Evolutionary conservation across 2,113 vertebrate species (phyloP).

Genomic region (Pteropus alecto): DNA sequence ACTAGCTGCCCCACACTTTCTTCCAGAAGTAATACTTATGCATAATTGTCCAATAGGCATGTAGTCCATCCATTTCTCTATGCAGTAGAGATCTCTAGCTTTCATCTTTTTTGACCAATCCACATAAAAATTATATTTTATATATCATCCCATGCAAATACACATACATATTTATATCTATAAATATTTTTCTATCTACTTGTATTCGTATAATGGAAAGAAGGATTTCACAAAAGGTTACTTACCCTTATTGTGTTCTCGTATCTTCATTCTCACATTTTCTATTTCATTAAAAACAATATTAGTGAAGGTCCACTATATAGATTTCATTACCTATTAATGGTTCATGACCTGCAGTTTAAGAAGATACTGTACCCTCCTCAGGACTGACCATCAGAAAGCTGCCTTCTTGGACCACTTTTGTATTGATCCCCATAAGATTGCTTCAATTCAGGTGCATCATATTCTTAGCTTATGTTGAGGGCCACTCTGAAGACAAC

Average conservation of each 20-base stretch:
- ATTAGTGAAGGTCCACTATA: neutral
- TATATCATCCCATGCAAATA: neutral
- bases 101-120: neutral
- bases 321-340: neutral
- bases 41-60: neutral
- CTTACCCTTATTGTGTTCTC: neutral
- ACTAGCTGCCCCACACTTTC: neutral
- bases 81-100: neutral
- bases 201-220: neutral
- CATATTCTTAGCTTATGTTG: neutral
- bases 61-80: neutral
- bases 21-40: neutral
- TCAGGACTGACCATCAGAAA: neutral
- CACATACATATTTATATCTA: neutral
- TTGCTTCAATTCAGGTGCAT: neutral
- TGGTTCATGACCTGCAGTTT: neutral
- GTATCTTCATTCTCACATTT: neutral
- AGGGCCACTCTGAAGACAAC: neutral
- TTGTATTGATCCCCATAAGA: neutral
- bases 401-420: neutral
- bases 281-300: conserved; percentile 7
- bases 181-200: neutral
- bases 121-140: neutral
- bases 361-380: neutral
- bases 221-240: conserved; percentile 25